Base-by-base conservation (phyloP, 2,888 invertebrate species). In the Papilio demoleus region DNA sequence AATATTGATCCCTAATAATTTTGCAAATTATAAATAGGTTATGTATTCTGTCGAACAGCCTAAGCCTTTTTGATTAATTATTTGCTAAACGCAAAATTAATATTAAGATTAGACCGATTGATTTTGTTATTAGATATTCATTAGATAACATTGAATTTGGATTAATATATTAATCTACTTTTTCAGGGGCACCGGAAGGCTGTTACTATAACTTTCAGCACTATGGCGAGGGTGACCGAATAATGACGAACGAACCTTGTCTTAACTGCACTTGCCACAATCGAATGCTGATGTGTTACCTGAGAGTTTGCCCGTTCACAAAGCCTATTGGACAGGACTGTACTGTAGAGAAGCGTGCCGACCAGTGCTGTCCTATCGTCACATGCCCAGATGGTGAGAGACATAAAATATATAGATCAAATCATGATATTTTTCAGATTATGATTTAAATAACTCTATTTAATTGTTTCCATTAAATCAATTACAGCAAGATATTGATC, bases 251-350 rank as follows among this genome's bases (percentile, higher is more conserved):
- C 93, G 98, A 98, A 88, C 98, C 98, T 77, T 98, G 98, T 88
- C 94, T 98, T 75, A 98, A 98, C 92, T 98, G 98, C 91, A 98
- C 98, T 76, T 98, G 98, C 88, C 97, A 97, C 93, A 97, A 97
- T 84, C 95, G 96, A 83, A 98, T 98, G 97, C 94, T 98, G 72
- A 98, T 98, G 98, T 98, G 98, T 87, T 98, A 97, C 91, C 94
- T 98, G 77, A 93, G 97, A 82, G 97, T 98, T 31, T 98, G 98
- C 83, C 98, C 98, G 47, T 98, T 97, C 92, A 97, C 97, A 53
- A 98, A 98, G 87, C 96, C 97, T 24, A 97, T 98, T 79, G 98
- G 98, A 73, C 97, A 97, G 84, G 96, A 98, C 85, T 98, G 98
- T 86, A 96, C 95, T 64, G 95, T 97, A 42, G 97, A 97, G 86